A percentile compares a stretch with the other conserved stretches of the same genome.
These are phyloP conservation scores for Orestias chungarensis DNA, from an alignment of 2,797 vertebrate genomes.

Conservation along the genomic window DNA sequence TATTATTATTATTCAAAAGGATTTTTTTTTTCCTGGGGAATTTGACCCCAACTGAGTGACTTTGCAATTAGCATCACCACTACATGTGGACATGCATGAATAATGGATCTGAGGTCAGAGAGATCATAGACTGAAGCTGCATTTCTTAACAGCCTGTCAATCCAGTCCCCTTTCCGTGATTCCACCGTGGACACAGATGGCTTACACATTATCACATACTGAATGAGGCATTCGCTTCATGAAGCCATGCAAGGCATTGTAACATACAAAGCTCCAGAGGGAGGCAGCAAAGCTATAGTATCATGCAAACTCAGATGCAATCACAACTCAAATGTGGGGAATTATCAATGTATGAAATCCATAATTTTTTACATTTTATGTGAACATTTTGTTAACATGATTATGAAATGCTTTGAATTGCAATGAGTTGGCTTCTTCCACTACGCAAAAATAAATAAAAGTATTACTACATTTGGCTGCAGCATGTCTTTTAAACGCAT, in stretches of 20 bases:
- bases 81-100: conserved; percentile 12
- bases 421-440: neutral
- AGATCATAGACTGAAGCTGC: conserved; percentile 34
- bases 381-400: neutral
- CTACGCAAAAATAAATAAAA: too few species aligned
- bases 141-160: conserved; percentile 26
- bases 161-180: conserved; percentile 15
- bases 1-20: neutral
- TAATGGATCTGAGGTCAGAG: conserved; percentile 20
- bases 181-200: conserved; percentile 19
- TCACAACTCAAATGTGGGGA: conserved; percentile 53
- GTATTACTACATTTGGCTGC: too few species aligned
- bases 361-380: neutral
- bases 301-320: conserved; percentile 20
- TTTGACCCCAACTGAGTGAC: conserved; percentile 1
- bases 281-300: conserved; percentile 55
- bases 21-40: neutral
- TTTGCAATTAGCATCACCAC: conserved; percentile 23
- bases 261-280: conserved; percentile 29
- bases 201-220: conserved; percentile 38
- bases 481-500: too few species aligned
- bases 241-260: conserved; percentile 34
- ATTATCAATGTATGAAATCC: conserved; percentile 23
- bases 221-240: conserved; percentile 40
- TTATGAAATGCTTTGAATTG: neutral